A percentile compares a stretch with the other conserved stretches of the same genome.
phyloP scores from a whole-genome alignment of 1,140 invertebrate species.

The Drosophila arizonae region DNA sequence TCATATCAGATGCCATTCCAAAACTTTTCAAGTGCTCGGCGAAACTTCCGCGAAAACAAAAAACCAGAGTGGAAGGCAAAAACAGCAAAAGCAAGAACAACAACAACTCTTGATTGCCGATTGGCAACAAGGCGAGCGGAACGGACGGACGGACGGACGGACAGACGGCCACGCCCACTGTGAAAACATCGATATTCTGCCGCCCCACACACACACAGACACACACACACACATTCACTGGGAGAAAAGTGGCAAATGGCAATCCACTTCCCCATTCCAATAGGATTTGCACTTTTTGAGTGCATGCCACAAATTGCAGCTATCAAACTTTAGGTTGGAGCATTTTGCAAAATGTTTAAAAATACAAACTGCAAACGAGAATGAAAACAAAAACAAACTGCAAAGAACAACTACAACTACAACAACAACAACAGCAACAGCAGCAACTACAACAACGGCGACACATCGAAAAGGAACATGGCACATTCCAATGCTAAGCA shows the following conservation, averaged over 20 bases:
- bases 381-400: conserved; percentile 45
- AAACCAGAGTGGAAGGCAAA: not conserved
- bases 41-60: conserved; percentile 33
- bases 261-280: conserved; percentile 37
- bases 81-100: not conserved
- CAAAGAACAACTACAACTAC: conserved; percentile 40
- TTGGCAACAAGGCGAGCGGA: conserved; percentile 34
- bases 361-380: conserved; percentile 61
- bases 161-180: conserved; percentile 21
- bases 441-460: conserved; percentile 19
- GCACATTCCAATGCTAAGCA: conserved; percentile 67
- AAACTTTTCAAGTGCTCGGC: conserved; percentile 43
- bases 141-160: conserved; percentile 1
- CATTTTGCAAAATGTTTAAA: conserved; percentile 70
- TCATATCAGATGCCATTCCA: conserved; percentile 45
- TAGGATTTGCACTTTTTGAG: conserved; percentile 23
- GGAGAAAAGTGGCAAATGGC: not conserved
- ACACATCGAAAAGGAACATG: conserved; percentile 47
- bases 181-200: conserved; percentile 25
- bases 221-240: not conserved
- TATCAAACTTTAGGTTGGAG: conserved; percentile 48
- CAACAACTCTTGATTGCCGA: conserved; percentile 25
- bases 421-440: conserved; percentile 27
- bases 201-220: not conserved
- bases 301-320: conserved; percentile 60